Evolutionary conservation across 2,888 invertebrate species (phyloP), one percentile per base, ranked within the genome.

Genomic region (Napeogenes inachia): DNA sequence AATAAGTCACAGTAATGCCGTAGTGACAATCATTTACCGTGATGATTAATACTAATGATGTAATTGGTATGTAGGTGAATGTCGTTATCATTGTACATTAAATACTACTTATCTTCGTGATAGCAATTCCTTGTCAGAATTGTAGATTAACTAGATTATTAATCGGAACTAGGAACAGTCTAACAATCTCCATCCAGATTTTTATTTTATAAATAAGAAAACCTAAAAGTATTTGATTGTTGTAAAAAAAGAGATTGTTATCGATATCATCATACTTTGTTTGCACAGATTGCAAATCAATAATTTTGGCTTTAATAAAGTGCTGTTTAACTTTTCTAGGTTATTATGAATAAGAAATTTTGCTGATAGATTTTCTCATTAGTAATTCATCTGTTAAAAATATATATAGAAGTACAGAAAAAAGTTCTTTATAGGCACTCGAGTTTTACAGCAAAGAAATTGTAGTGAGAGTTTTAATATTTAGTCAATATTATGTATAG

Each of bases 1-100:
- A 87, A 74, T 70, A 86, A 87, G 76, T 66, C 72, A 70, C 70
- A 75, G 59, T 76, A 70, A 42, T 62, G 54, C 45, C 42, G 21
- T 21, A 21, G 21, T 21, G 38, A 42, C 10, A 42, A 10, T 10
- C 10, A 53, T 35, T 35, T n/a, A 35, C 56, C 60, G 38, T 50
- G 12, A 58, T 59, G 33, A 35, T 13, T 55, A 46, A 45, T 21
- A 61, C 13, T 13, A 61, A 61, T 38, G 57, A 59, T 53, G 56
- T 57, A 47, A 50, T 35, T 42, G 38, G 45, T 56, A 55, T 47
- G 38, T 57, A 53, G 38, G 35, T 30, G 21, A 33, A 45, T 12
- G 46, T 32, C 21, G 30, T 56, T 61, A 56, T 64, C 61, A 46
- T 61, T 58, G 33, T 21, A 21, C 21, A 56, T 54, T 50, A 55